These are phyloP conservation scores for Agonopterix subpropinquella DNA, from an alignment of 2,888 invertebrate genomes.

Conservation along the genomic window DNA sequence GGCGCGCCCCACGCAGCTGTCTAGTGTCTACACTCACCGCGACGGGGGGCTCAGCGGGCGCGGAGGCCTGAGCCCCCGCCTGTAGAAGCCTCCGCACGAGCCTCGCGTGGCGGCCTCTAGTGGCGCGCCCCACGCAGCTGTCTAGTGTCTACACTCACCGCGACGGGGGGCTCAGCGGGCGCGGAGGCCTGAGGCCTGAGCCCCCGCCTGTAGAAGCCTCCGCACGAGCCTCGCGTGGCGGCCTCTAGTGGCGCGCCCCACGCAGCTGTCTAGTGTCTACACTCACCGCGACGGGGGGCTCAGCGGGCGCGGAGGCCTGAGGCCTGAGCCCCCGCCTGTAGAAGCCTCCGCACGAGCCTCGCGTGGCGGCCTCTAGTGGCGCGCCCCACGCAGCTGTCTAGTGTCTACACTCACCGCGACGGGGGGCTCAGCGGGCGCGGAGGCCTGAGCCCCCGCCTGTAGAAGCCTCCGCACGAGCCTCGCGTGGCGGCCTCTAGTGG, in stretches of 20 bases:
- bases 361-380: conserved; percentile 84
- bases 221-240: conserved; percentile 80
- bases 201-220: conserved; percentile 22
- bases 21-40: too few relatives aligned
- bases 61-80: conserved; percentile 1
- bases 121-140: conserved; percentile 89
- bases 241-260: conserved; percentile 87
- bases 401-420: too few relatives aligned
- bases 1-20: conserved; percentile 90
- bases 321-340: conserved; percentile 1
- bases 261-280: conserved; percentile 90
- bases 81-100: conserved; percentile 70
- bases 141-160: too few relatives aligned
- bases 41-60: neutral
- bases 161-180: neutral
- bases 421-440: neutral
- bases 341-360: conserved; percentile 74
- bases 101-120: conserved; percentile 81
- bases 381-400: conserved; percentile 91
- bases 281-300: neutral
- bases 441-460: conserved; percentile 1
- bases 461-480: conserved; percentile 74
- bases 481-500: conserved; percentile 83
- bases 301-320: neutral
- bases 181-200: conserved; percentile 2